Conservation (phyloP, 1,140 invertebrate species). For the Heliothis virescens region DNA sequence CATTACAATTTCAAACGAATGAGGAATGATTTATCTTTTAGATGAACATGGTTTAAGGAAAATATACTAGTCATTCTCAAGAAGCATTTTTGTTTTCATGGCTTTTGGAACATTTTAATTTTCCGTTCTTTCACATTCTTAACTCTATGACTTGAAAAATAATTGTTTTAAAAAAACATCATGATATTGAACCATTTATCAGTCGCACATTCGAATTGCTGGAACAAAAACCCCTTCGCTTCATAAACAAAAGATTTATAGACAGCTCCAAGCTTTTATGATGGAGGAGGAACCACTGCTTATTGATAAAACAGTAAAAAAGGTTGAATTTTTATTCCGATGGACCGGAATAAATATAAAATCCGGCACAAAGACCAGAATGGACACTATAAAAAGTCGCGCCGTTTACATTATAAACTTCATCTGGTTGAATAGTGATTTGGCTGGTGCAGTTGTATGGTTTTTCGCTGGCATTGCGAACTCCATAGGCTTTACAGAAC, state of each 20-base stretch:
- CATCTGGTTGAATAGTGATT: conserved; percentile 56
- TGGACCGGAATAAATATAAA: conserved; percentile 51
- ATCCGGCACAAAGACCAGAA: conserved; percentile 36
- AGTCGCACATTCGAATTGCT: not conserved
- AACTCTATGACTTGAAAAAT: conserved; percentile 3
- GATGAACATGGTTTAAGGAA: not conserved
- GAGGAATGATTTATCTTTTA: not conserved
- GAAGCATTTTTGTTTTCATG: too few species aligned
- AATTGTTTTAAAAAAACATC: not conserved
- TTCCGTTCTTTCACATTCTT: not conserved
- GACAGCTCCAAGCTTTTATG: conserved; percentile 1
- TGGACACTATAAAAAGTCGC: conserved; percentile 38
- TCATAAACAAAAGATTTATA: not conserved
- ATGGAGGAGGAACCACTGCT: conserved; percentile 43
- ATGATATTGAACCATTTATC: not conserved
- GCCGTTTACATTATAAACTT: conserved; percentile 55
- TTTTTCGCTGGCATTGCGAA: conserved; percentile 45
- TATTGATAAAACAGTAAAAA: conserved; percentile 56
- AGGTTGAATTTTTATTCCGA: conserved; percentile 51
- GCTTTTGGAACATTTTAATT: too few species aligned
- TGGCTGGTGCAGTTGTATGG: conserved; percentile 49
- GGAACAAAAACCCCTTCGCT: not conserved
- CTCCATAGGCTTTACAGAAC: conserved; percentile 52
- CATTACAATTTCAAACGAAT: too few species aligned
- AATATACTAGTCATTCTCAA: not conserved